Evolutionary conservation across 53 echinoderm and acorn worm genomes (phyloP).

Genomic region (Hippasteria phrygiana): DNA sequence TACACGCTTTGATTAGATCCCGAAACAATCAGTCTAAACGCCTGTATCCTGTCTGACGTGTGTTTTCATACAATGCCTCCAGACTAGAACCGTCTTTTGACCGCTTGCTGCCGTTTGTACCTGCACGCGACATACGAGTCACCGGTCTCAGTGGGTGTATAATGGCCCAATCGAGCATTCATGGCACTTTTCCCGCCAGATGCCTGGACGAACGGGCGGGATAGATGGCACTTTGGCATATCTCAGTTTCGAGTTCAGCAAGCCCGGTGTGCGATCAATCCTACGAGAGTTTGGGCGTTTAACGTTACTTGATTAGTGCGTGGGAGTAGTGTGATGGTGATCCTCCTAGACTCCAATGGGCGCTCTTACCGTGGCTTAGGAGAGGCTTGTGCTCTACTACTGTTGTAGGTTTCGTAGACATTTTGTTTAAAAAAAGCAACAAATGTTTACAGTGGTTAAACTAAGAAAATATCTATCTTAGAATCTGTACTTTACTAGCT

Average conservation of each 20-base stretch:
- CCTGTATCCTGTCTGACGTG: too few species aligned
- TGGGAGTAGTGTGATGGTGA: not conserved
- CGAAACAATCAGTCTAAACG: too few species aligned
- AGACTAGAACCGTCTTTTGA: too few species aligned
- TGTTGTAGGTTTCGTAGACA: constrained; percentile 27
- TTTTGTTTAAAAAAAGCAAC: too few species aligned
- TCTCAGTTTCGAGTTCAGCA: constrained; percentile 54
- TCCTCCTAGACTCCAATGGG: not conserved
- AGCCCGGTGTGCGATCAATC: not conserved
- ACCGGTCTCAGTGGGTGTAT: constrained; percentile 6
- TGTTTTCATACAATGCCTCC: too few species aligned
- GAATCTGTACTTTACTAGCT: too few species aligned
- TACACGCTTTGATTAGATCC: too few species aligned
- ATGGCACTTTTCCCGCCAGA: constrained; percentile 4
- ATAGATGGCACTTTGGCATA: constrained; percentile 51
- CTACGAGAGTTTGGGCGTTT: not conserved
- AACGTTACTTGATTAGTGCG: constrained; percentile 31
- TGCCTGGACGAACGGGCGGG: not conserved
- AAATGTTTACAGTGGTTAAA: too few species aligned
- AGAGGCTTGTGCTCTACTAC: not conserved
- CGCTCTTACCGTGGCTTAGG: not conserved
- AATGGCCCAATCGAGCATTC: constrained; percentile 1
- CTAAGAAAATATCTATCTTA: too few species aligned
- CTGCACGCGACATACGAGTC: not conserved
- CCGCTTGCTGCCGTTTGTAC: too few species aligned